A percentile compares a stretch with the other conserved stretches of the same genome.
phyloP scores from a whole-genome alignment of 1,140 invertebrate species.

The Drosophila mojavensis region DNA sequence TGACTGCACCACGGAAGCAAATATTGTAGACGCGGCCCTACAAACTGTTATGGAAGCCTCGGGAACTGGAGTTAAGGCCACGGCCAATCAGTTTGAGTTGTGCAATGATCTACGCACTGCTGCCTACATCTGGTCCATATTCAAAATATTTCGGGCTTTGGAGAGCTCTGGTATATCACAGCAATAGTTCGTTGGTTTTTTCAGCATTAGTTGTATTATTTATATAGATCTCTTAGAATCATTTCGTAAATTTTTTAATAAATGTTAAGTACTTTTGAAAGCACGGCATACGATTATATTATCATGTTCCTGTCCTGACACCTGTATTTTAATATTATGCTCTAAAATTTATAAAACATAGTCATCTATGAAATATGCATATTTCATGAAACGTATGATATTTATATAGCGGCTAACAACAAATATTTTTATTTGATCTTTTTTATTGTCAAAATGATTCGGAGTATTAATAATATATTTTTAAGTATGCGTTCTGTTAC shows the following conservation, averaged over 20 bases:
- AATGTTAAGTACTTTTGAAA: too few relatives aligned
- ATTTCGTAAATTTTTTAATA: too few relatives aligned
- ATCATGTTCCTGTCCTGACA: too few relatives aligned
- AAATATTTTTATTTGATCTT: too few relatives aligned
- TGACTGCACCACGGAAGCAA: slow-evolving; percentile 88
- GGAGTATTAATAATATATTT: not conserved
- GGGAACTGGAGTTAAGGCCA: slow-evolving; percentile 88
- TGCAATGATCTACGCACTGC: slow-evolving; percentile 93
- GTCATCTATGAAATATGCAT: not conserved
- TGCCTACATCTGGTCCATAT: slow-evolving; percentile 92
- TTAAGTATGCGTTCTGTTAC: too few relatives aligned
- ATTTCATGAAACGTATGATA: not conserved
- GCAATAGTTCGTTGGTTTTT: not conserved
- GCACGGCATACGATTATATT: too few relatives aligned
- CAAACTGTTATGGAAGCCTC: slow-evolving; percentile 93
- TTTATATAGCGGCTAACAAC: too few relatives aligned
- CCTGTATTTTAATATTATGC: too few relatives aligned
- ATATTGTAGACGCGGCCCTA: slow-evolving; percentile 92
- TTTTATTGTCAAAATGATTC: slow-evolving; percentile 18
- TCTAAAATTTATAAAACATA: too few relatives aligned
- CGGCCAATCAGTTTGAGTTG: slow-evolving; percentile 89
- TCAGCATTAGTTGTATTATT: not conserved
- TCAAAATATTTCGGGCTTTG: slow-evolving; percentile 93
- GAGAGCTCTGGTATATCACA: slow-evolving; percentile 87
- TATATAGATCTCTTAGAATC: not conserved